phyloP scores from a whole-genome alignment of 1,140 invertebrate genomes.

The silkworm (Bombyx mori) region ASM3026992v2 NC_085116.1:10544501-10545000 shows the following conservation, averaged over 20 bases:
- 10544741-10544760: conserved; percentile 1
- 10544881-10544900: conserved; percentile 50
- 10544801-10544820: conserved; percentile 30
- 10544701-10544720: not conserved
- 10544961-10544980: conserved; percentile 60
- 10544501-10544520: not conserved
- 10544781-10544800: conserved; percentile 17
- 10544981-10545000: conserved; percentile 38
- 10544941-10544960: conserved; percentile 60
- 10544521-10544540: conserved; percentile 14
- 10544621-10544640: conserved; percentile 43
- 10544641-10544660: conserved; percentile 1
- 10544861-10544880: conserved; percentile 54
- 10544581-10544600: conserved; percentile 30
- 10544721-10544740: conserved; percentile 5
- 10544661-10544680: not conserved
- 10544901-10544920: conserved; percentile 66
- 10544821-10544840: conserved; percentile 49
- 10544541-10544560: conserved; percentile 19
- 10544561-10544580: conserved; percentile 41
- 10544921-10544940: conserved; percentile 69
- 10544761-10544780: conserved; percentile 17
- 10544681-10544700: not conserved
- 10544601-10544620: conserved; percentile 14
- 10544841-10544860: conserved; percentile 51